Base-by-base conservation (phyloP, 2,888 invertebrate species). In the Lepidocyrtoides sp. region DNA sequence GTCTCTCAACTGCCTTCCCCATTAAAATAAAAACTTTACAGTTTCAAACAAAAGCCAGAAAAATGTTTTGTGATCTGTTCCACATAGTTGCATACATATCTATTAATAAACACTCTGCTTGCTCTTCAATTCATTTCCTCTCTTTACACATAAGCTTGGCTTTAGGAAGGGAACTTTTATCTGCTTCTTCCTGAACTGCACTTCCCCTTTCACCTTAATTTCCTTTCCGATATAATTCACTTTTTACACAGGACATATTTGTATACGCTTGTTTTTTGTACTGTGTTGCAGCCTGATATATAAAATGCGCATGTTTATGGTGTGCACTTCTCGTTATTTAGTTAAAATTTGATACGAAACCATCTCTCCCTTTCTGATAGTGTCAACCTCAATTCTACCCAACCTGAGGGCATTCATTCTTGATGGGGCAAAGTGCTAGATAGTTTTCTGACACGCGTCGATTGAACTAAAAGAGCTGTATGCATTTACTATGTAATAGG, bases 361-460 rank as follows among this genome's bases (percentile, higher is more conserved):
- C 23, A n/a, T 54, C 41, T 32, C 54, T 41, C 44, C 51, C 20
- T 82, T 54, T 23, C 44, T 63, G 51, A 66, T 51, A 51, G 81
- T 89, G 89, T 81, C 69, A 36, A 89, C 82, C 32, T 82, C 81
- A 89, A 81, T 89, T 82, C 29, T 29, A 69, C 54, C 69, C 36
- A 29, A 81, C 89, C 89, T 63, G 69, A 81, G 87, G 87, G 63
- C 29, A 72, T 32, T 66, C 36, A 26, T 8, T 10, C 32, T 54
- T 72, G 54, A 48, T 72, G 66, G 57, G 44, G 48, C 48, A 51
- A 41, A 32, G 17, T 29, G 10, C 51, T 51, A 2, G 14, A 20
- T 51, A 3, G 5, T 83, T 66, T 66, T 17, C 8, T 17, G n/a
- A 44, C 81, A 57, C 17, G 32, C 32, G 17, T 32, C 32, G 14